A percentile compares a stretch with the other conserved stretches of the same genome.
Conservation (phyloP, 1,140 invertebrate genomes). For the Sminthurinus signatus region DNA sequence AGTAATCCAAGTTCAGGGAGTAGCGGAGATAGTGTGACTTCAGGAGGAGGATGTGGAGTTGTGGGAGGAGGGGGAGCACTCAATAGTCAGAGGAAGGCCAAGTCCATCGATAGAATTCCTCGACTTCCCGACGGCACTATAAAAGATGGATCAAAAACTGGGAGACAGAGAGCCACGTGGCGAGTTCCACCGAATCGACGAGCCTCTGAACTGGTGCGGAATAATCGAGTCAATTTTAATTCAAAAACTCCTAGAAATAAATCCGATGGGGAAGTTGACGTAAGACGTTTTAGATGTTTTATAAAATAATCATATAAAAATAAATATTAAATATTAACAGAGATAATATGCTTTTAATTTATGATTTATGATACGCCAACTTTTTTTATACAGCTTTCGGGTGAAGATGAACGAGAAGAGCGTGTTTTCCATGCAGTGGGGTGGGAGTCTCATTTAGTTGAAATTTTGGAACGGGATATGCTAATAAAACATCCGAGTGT, state of each 20-base stretch:
- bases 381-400: conserved; percentile 31
- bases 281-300: too few relatives aligned
- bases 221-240: conserved; percentile 8
- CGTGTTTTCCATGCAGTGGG: conserved; percentile 65
- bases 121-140: conserved; percentile 23
- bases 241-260: conserved; percentile 26
- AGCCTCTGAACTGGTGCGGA: conserved; percentile 31
- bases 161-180: conserved; percentile 34
- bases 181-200: conserved; percentile 35
- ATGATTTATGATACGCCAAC: too few relatives aligned
- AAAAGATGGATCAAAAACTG: conserved; percentile 29
- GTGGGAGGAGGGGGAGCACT: conserved; percentile 7
- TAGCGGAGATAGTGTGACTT: conserved; percentile 18
- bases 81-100: conserved; percentile 36
- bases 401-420: conserved; percentile 49
- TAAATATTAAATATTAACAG: conserved; percentile 4
- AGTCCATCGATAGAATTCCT: conserved; percentile 42
- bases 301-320: background rate
- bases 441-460: conserved; percentile 71
- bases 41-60: background rate
- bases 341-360: background rate
- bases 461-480: conserved; percentile 62
- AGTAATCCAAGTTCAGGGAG: conserved; percentile 38
- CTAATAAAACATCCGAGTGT: conserved; percentile 57
- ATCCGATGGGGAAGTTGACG: conserved; percentile 40